Percentiles rank a stretch among this genome's conserved stretches.
Conservation (phyloP, 2,113 vertebrate species). For the Myotis brandtii region DNA sequence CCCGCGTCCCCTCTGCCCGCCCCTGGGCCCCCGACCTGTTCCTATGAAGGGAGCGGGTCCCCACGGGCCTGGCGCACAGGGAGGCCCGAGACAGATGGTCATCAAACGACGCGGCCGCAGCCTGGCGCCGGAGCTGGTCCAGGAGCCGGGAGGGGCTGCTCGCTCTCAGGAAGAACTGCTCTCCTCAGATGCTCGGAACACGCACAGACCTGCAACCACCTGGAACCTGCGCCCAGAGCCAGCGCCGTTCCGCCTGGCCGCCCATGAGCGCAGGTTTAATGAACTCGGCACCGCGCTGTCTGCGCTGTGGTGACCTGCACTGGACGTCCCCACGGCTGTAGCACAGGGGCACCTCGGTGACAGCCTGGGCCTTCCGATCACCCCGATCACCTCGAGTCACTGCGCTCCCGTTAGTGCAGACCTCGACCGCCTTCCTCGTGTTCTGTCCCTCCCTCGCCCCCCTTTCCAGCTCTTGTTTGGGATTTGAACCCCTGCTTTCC, state of each 20-base stretch:
- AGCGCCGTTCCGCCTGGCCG: not conserved
- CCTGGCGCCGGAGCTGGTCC: rapidly evolving
- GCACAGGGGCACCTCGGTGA: too few relatives aligned
- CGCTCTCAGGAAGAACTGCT: not conserved
- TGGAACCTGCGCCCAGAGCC: not conserved
- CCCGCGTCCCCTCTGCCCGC: rapidly evolving
- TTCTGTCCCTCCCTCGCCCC: not conserved
- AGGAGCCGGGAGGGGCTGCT: not conserved
- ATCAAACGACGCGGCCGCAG: too few relatives aligned
- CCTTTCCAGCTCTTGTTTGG: conserved; percentile 44
- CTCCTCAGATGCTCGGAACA: not conserved
- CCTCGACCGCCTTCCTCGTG: not conserved
- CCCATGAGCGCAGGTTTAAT: rapidly evolving
- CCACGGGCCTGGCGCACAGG: not conserved
- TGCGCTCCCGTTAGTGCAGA: not conserved
- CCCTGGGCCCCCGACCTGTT: not conserved
- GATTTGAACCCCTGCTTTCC: conserved; percentile 53
- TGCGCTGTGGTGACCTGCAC: not conserved
- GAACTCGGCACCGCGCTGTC: rapidly evolving
- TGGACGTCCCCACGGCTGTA: not conserved
- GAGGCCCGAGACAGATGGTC: not conserved
- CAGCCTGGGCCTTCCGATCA: too few relatives aligned
- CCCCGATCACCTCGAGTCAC: too few relatives aligned
- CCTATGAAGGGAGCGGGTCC: rapidly evolving
- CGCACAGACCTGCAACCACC: not conserved